Base-by-base conservation (phyloP, 2,113 vertebrate species). In the Amphilophus citrinellus region DNA sequence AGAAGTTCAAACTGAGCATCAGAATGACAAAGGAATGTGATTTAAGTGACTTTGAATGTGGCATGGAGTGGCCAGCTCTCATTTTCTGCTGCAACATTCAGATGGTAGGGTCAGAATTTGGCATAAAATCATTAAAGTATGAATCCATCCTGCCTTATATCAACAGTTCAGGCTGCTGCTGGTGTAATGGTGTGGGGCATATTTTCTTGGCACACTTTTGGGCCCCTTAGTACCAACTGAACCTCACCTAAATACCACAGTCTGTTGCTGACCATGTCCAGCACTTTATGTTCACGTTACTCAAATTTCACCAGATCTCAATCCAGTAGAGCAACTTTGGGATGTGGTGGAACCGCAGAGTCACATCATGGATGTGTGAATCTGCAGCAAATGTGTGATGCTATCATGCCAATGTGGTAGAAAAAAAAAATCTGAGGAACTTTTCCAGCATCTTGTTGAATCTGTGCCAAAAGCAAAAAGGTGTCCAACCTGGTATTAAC, bases 261-360 rank as follows among this genome's bases (percentile, higher is more conserved):
- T 2, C 14, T 68, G 8, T 68, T 47, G 24, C 22, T 0, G 8
- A 44, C n/a, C 39, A 66, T 68, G 39, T 68, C n/a, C 0, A 47
- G 27, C 63, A 6, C n/a, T 47, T 68, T 27, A 1, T 47, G 65
- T 47, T 50, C 22, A 68, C 22, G 8, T 1, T 47, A 47, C 65
- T 11, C 47, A 68, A 68, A 68, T 68, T 17, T 68, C 65, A 68
- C 18, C 42, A 68, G 42, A 68, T 61, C 60, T 61, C 30, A 61
- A 35, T 35, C 15, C 17, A 61, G 17, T 6, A 18, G 60, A 61
- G 5, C 60, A 10, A 30, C 60, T 61, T 61, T 61, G 15, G 2
- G 61, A 62, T 35, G 17, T 62, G 39, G 9, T 42, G 39, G 9
- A 42, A 11, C 3, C 3, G 9, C 2, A 37, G 37, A 8, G 7